Evolutionary conservation across 2,113 vertebrate species (phyloP), one percentile per base, ranked within the genome.

Genomic region (Ctenodactylus gundi): DNA sequence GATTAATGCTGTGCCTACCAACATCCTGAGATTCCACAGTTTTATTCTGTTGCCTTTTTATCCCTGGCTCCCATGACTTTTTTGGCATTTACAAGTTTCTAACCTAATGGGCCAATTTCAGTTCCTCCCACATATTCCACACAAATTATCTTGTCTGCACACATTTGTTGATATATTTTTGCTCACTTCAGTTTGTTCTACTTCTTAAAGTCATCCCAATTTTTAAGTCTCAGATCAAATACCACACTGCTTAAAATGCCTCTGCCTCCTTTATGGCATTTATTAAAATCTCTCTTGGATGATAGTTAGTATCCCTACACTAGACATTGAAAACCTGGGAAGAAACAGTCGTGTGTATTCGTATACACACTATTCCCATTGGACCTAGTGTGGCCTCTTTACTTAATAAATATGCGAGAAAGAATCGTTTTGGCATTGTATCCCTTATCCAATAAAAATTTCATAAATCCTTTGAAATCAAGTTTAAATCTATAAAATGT

Each of bases 51-150:
- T 58, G n/a, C 36, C 46, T 60, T 82, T 58, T 55, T 75, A 58
- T 14, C 75, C 21, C 65, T 46, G 41, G 5, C 25, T 81, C 2
- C 36, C 3, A 29, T 51, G 57, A 27, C 21, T 73, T 2, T 34
- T 21, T 55, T 73, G 82, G 12, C 57, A 64, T 7, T 78, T 58
- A 41, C 3, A 10, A 7, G 6, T 95, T 94, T 88, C 87, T 88
- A 85, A 57, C 41, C 57, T 84, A 93, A 90, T 64, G 39, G 86
- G 31, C 27, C 72, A 77, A 7, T 85, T 90, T 93, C 25, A 62
- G n/a, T 62, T 29, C 55, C 65, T 39, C 44, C 58, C 76, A 57
- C 64, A 41, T 53, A 65, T 49, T 93, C 21, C 70, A 81, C 64
- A 29, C 84, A 62, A 90, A 92, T 58, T 78, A 31, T 27, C n/a